Percentiles rank a stretch among this genome's conserved stretches.
Evolutionary conservation across 2,797 vertebrate species (phyloP).

Genomic region (Ptychobarbus kaznakovi): DNA sequence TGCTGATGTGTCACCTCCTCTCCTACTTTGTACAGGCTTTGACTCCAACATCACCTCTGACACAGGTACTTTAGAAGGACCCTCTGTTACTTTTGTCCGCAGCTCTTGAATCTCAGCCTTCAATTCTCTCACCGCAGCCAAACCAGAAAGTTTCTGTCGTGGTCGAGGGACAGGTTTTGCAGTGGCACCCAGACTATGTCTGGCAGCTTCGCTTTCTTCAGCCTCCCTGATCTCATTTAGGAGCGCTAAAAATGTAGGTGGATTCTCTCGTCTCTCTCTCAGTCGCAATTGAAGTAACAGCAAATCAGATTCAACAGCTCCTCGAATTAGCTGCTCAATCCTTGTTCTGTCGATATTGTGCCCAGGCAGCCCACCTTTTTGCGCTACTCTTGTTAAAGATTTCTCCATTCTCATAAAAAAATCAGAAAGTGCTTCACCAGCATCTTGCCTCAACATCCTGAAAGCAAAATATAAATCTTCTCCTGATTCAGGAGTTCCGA

Average conservation of each 20-base stretch:
- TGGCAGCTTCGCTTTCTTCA: neutral
- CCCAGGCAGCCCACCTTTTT: neutral
- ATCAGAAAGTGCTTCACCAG: neutral
- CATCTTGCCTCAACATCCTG: neutral
- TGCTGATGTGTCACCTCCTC: neutral
- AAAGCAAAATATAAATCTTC: neutral
- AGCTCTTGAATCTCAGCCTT: neutral
- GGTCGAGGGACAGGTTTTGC: neutral
- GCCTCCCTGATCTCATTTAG: slow-evolving; percentile 1
- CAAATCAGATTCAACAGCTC: neutral
- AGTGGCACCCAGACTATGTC: neutral
- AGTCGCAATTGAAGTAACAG: neutral
- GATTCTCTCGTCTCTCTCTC: neutral
- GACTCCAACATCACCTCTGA: neutral
- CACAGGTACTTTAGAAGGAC: neutral
- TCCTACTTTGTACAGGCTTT: neutral
- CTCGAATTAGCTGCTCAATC: neutral
- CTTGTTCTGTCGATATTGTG: neutral
- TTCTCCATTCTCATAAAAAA: neutral
- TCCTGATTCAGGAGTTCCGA: neutral
- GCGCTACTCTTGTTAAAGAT: neutral
- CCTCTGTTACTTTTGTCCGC: neutral
- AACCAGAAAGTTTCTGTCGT: neutral
- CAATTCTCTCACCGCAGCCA: neutral
- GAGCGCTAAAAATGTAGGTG: neutral